Base-by-base conservation (phyloP, 2,888 invertebrate genomes). In the Drosophila neutralis region DNA sequence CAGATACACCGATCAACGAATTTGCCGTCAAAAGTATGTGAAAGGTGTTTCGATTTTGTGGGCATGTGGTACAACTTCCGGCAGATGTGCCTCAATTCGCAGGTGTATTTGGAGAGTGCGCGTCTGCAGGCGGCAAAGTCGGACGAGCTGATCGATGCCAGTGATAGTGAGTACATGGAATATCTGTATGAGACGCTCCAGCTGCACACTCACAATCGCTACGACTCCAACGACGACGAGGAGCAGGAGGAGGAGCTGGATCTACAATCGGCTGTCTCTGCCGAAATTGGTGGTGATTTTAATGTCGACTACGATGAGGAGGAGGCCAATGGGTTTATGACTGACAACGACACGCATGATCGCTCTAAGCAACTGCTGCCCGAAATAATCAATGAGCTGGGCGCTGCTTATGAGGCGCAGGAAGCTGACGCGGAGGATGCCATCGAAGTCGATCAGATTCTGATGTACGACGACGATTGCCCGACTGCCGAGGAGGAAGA, bases 61-160 rank as follows among this genome's bases (percentile, higher is more conserved):
- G 73, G 82, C 18, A 90, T 92, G 76, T 92, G 92, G 82, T 89
- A 77, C 36, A 91, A 83, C 27, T 92, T 92, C 57, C 92, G 92
- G 0, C 87, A 91, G 69, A 81, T 92, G 79, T 92, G 92, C 45
- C 84, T 91, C 18, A 88, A 92, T 11, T 85, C 93, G 0, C 92
- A 92, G 52, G 86, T 91, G 3, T 92, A 91, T 60, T 74, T 92
- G 61, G 85, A 87, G 59, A 82, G 71, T 18, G 49, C 69, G 10
- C 67, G 64, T 58, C 53, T 64, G 7, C 69, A 70, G 15, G 52
- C 62, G 24, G 57, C 61, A 11, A 69, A 73, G 31, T 69, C 78
- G 0, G 35, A 69, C 8, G 71, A 64, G 7, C 33, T 73, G 29
- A 27, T 69, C 1, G 56, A 73, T 27, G 72, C 69, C 49, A 89